Percentiles rank a stretch among this genome's conserved stretches.
phyloP scores from a whole-genome alignment of 1,140 invertebrate genomes.

The Ips nitidus region DNA sequence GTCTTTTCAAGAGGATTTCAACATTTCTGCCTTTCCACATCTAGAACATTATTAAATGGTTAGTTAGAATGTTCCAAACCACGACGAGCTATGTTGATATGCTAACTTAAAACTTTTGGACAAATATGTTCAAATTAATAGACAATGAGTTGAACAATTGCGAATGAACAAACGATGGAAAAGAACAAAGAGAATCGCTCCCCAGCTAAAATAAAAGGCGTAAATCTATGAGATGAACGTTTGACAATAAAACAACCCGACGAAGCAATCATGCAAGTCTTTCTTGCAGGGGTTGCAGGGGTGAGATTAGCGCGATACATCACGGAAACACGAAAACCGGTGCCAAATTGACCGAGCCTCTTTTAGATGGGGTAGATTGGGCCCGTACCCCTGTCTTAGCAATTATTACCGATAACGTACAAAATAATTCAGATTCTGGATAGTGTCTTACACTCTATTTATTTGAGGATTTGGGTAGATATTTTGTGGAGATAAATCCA shows the following conservation, averaged over 20 bases:
- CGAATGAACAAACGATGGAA: neutral
- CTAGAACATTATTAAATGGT: too few relatives aligned
- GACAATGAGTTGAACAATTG: too few relatives aligned
- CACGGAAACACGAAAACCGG: conserved; percentile 41
- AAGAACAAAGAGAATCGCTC: conserved; percentile 17
- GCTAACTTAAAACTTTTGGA: too few relatives aligned
- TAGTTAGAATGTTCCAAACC: too few relatives aligned
- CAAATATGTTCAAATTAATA: too few relatives aligned
- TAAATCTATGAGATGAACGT: conserved; percentile 40
- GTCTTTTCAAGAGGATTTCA: too few relatives aligned
- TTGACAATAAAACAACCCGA: conserved; percentile 49
- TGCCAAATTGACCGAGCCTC: conserved; percentile 34
- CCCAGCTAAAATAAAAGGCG: conserved; percentile 38
- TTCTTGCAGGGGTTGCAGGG: conserved; percentile 39
- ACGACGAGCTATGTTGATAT: too few relatives aligned
- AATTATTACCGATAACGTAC: neutral
- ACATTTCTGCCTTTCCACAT: too few relatives aligned
- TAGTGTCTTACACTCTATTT: too few relatives aligned
- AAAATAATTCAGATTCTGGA: too few relatives aligned
- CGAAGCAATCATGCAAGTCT: conserved; percentile 46
- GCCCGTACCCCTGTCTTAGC: conserved; percentile 12
- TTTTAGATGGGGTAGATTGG: conserved; percentile 35
- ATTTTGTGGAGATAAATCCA: neutral
- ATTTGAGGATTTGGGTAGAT: too few relatives aligned
- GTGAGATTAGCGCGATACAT: conserved; percentile 49